Base-by-base conservation (phyloP, 2,797 vertebrate genomes). In the Malacoctenus gilli region DNA sequence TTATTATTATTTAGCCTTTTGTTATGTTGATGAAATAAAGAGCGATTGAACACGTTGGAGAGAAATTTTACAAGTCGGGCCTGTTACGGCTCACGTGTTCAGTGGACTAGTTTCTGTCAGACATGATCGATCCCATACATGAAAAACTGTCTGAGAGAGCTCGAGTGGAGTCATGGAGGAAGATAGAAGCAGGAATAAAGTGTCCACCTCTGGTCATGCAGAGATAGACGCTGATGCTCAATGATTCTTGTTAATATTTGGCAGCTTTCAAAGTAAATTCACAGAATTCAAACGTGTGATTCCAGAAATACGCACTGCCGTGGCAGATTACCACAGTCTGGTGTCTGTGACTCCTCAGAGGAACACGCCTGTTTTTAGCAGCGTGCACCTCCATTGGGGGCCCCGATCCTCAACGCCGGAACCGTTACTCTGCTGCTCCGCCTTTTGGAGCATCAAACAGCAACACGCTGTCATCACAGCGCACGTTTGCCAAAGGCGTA, bases 241-340 rank as follows among this genome's bases (percentile, higher is more conserved):
- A n/a, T n/a, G n/a, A n/a, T n/a, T n/a, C n/a, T n/a, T n/a, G n/a
- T n/a, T n/a, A n/a, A n/a, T n/a, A n/a, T n/a, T n/a, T n/a, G n/a
- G n/a, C n/a, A n/a, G n/a, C n/a, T n/a, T n/a, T n/a, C n/a, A n/a
- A n/a, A n/a, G n/a, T n/a, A n/a, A n/a, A n/a, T n/a, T n/a, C 22
- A 23, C 22, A 23, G 22, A 23, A 23, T 23, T 23, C 8, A 23
- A 8, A n/a, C n/a, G n/a, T n/a, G n/a, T n/a, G n/a, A n/a, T n/a
- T n/a, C n/a, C n/a, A n/a, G n/a, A n/a, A n/a, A n/a, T n/a, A n/a
- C n/a, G 22, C 4, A 23, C 22, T 23, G 4, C 8, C 22, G 22
- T 4, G 72, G 70, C 72, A 62, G 15, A 4, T 7, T 14, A 10
- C 49, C 55, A 25, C 21, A 52, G 51, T 19, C 8, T 32, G 38